These are phyloP conservation scores for Monoplex corrugatus DNA, from an alignment of 2,888 invertebrate genomes.

Conservation along the genomic window DNA sequence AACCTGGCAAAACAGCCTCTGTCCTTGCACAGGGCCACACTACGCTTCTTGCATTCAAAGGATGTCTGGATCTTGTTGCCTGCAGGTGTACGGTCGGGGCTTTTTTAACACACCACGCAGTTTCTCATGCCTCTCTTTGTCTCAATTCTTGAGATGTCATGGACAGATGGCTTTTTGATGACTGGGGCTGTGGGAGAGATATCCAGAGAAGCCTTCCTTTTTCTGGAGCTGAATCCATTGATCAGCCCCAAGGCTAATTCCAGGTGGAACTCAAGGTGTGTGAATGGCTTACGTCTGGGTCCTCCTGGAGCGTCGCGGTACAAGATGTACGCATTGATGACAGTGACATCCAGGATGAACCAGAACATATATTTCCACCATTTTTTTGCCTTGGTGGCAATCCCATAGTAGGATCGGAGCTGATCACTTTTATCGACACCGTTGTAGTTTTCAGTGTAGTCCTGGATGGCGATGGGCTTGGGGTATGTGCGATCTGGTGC, in stretches of 20 bases:
- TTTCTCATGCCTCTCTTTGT: too few relatives aligned
- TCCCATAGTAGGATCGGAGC: conserved; percentile 24
- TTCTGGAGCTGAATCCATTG: too few relatives aligned
- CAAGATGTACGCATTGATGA: conserved; percentile 40
- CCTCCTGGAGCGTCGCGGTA: background rate
- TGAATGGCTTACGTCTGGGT: background rate
- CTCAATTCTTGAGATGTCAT: too few relatives aligned
- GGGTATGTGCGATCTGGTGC: background rate
- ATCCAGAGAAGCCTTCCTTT: too few relatives aligned
- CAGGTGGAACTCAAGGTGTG: conserved; percentile 36
- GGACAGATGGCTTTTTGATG: too few relatives aligned
- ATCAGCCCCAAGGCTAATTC: background rate
- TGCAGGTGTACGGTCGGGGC: too few relatives aligned
- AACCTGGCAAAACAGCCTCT: too few relatives aligned
- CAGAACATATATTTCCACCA: conserved; percentile 30
- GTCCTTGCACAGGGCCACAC: too few relatives aligned
- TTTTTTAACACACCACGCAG: too few relatives aligned
- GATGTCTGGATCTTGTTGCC: too few relatives aligned
- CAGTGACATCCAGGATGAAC: background rate
- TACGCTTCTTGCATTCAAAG: too few relatives aligned
- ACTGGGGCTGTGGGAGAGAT: too few relatives aligned
- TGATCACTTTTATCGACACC: conserved; percentile 44
- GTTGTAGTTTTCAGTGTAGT: conserved; percentile 26
- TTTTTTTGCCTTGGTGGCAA: conserved; percentile 11
- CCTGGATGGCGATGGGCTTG: conserved; percentile 14